Evolutionary conservation across 1,140 invertebrate genomes (phyloP).

Genomic region (Euwallacea fornicatus): DNA sequence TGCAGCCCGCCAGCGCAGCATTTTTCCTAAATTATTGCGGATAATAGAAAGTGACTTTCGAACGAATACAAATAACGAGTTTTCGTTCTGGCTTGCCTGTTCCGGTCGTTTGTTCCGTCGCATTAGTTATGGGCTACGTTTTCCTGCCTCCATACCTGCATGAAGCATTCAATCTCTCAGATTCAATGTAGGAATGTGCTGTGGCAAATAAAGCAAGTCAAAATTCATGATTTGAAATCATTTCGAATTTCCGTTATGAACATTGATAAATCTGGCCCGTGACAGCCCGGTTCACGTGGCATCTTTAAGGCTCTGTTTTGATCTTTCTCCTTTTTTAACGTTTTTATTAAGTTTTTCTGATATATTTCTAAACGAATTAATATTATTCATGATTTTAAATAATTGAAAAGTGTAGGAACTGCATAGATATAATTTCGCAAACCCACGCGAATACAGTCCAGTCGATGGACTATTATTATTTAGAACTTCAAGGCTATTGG

Average conservation of each 20-base stretch:
- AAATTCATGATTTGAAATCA: background rate
- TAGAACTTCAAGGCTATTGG: background rate
- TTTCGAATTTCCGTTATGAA: background rate
- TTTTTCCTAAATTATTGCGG: constrained; percentile 34
- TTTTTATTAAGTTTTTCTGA: background rate
- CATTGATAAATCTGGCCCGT: background rate
- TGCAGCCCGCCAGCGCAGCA: constrained; percentile 43
- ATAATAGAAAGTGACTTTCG: constrained; percentile 26
- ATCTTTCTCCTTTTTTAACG: background rate
- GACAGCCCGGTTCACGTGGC: background rate
- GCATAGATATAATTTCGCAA: background rate
- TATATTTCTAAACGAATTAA: background rate
- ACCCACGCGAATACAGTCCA: background rate
- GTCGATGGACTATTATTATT: background rate
- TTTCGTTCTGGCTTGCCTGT: constrained; percentile 3
- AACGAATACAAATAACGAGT: constrained; percentile 23
- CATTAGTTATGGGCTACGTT: background rate
- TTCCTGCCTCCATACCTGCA: background rate
- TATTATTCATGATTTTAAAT: background rate
- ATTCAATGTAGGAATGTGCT: background rate
- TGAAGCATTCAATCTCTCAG: background rate
- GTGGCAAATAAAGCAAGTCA: background rate
- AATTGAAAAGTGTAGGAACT: background rate
- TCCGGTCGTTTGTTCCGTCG: background rate
- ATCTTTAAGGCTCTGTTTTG: background rate